Evolutionary conservation across 2,113 vertebrate species (phyloP).

Genomic region (Psittacus erithacus): DNA sequence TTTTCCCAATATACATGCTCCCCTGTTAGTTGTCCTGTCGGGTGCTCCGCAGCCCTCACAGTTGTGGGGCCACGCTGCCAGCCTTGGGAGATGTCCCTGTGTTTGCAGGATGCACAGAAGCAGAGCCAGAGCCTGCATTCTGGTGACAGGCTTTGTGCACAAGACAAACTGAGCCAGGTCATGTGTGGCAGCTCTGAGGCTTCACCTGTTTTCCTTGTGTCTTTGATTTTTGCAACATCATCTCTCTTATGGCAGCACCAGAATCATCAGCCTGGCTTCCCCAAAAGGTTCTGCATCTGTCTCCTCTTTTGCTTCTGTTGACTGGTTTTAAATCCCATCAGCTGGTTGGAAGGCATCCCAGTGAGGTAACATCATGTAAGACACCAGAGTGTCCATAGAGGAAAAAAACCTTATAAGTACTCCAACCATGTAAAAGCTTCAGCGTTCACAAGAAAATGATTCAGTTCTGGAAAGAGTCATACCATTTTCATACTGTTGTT

Average conservation of each 20-base stretch:
- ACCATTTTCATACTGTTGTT: background rate
- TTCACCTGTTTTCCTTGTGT: accelerated
- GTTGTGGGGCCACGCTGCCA: background rate
- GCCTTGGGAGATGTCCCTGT: background rate
- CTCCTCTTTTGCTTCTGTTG: background rate
- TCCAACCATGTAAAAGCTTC: background rate
- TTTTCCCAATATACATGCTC: background rate
- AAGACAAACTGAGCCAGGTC: background rate
- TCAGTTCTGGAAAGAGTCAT: background rate
- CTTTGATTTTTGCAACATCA: background rate
- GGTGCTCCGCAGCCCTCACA: background rate
- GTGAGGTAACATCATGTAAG: background rate
- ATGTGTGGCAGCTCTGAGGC: background rate
- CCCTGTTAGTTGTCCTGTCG: background rate
- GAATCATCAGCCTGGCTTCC: background rate
- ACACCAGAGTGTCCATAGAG: background rate
- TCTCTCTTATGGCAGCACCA: background rate
- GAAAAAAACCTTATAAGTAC: background rate
- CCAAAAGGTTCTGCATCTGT: background rate
- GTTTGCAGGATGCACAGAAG: background rate
- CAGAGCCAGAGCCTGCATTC: background rate
- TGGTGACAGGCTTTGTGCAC: background rate
- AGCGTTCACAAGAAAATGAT: background rate
- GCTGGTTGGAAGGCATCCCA: background rate
- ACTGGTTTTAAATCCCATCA: background rate